Evolutionary conservation across 2,113 vertebrate species (phyloP), one percentile per base, ranked within the genome.

Genomic region (Paralichthys olivaceus): DNA sequence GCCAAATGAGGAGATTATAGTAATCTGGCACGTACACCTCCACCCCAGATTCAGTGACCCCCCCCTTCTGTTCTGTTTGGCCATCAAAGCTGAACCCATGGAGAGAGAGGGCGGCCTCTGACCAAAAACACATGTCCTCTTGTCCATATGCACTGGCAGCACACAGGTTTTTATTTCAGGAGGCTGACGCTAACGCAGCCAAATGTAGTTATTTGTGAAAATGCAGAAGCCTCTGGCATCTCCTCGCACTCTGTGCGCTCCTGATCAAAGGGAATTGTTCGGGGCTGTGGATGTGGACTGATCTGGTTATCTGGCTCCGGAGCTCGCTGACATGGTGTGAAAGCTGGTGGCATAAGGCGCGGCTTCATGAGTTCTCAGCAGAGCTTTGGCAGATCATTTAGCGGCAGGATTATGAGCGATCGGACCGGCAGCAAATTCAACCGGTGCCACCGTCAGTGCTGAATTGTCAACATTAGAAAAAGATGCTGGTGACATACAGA

Each of bases 1-100:
- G 34, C 83, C 86, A 83, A 90, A 88, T 81, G 81, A 54, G 66
- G 22, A 82, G 91, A 93, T 93, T 93, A 91, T 77, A 70, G 79
- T 89, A 88, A 91, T 92, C 90, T 90, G 85, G 80, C 81, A 71
- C 32, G 5, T 45, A 66, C 81, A 76, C 79, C 85, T 86, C 84
- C 77, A 74, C 70, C 84, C 82, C 80, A 80, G 80, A 80, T 87
- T 68, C 22, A 75, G 32, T 37, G 72, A 74, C 57, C 69, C 65
- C 77, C 67, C 72, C 69, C 63, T 74, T 71, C 64, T 77, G 81
- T 82, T 60, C 4, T 37, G 26, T 78, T 83, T 75, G 72, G 61
- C 80, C 64, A 58, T 62, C 8, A 32, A 64, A n/a, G 57, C 53
- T 13, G 45, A 63, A 57, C 67, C 43, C 54, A 40, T 2, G 11